A percentile compares a stretch with the other conserved stretches of the same genome.
These are phyloP conservation scores for Seriola aureovittata DNA, from an alignment of 2,113 vertebrate genomes.

Conservation along the genomic window DNA sequence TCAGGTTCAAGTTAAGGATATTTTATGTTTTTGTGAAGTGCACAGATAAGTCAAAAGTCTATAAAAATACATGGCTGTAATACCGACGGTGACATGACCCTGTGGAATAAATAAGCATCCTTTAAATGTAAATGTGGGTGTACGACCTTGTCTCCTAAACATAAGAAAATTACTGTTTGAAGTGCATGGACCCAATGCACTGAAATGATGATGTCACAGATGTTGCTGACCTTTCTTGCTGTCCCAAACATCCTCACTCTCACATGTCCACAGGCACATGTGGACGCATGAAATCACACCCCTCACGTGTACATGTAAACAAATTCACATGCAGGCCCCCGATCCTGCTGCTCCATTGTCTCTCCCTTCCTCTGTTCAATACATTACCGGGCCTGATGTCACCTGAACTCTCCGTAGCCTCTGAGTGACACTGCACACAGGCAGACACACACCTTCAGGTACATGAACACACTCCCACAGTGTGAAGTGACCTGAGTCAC, in stretches of 20 bases:
- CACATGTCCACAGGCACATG: background rate
- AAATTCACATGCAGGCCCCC: background rate
- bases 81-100: constrained; percentile 32
- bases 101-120: constrained; percentile 31
- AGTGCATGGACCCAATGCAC: constrained; percentile 15
- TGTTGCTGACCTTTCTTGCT: constrained; percentile 36
- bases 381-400: constrained; percentile 1
- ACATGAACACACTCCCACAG: constrained; percentile 43
- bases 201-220: constrained; percentile 44
- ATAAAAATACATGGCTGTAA: constrained; percentile 25
- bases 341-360: background rate
- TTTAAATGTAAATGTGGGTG: constrained; percentile 35
- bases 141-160: constrained; percentile 35
- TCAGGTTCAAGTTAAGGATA: background rate
- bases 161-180: background rate
- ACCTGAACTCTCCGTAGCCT: constrained; percentile 25
- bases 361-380: background rate
- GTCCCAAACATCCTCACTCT: constrained; percentile 2
- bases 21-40: background rate
- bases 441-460: constrained; percentile 37
- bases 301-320: background rate
- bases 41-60: constrained; percentile 9
- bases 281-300: constrained; percentile 3
- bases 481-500: constrained; percentile 64
- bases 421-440: constrained; percentile 37